These are phyloP conservation scores for Aramus guarauna DNA, from an alignment of 2,113 vertebrate genomes.

Conservation along the genomic window DNA sequence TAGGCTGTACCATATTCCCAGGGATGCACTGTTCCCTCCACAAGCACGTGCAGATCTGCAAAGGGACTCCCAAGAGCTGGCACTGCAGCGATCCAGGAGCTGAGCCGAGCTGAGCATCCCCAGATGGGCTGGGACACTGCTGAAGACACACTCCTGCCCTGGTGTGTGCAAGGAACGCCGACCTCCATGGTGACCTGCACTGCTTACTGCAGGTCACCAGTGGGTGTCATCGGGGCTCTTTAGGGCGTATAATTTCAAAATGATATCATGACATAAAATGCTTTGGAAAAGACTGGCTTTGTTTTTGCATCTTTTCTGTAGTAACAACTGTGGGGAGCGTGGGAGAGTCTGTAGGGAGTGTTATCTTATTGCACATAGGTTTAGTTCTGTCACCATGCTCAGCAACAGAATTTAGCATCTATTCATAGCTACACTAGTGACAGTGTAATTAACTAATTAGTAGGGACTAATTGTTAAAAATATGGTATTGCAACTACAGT, in stretches of 20 bases:
- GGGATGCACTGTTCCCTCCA: not conserved
- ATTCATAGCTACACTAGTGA: not conserved
- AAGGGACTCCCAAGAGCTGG: not conserved
- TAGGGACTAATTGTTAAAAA: conserved; percentile 35
- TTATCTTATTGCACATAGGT: not conserved
- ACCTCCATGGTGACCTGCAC: fast-evolving
- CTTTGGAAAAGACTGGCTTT: not conserved
- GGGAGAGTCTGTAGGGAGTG: not conserved
- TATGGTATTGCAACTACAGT: not conserved
- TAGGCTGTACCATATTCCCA: fast-evolving
- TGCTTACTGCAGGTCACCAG: not conserved
- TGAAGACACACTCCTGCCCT: not conserved
- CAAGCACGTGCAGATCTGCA: too few relatives aligned
- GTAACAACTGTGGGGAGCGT: not conserved
- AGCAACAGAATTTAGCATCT: not conserved
- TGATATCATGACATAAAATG: not conserved
- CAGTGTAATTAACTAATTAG: conserved; percentile 51
- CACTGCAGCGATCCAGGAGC: not conserved
- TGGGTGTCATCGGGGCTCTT: not conserved
- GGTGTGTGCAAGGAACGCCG: not conserved
- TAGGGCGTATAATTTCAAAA: not conserved
- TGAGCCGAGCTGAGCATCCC: not conserved
- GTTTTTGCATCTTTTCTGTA: not conserved
- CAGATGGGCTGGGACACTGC: not conserved
- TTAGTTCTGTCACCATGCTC: not conserved